Evolutionary conservation across 2,888 invertebrate genomes (phyloP).

Genomic region (Cryptocephalus primarius): DNA sequence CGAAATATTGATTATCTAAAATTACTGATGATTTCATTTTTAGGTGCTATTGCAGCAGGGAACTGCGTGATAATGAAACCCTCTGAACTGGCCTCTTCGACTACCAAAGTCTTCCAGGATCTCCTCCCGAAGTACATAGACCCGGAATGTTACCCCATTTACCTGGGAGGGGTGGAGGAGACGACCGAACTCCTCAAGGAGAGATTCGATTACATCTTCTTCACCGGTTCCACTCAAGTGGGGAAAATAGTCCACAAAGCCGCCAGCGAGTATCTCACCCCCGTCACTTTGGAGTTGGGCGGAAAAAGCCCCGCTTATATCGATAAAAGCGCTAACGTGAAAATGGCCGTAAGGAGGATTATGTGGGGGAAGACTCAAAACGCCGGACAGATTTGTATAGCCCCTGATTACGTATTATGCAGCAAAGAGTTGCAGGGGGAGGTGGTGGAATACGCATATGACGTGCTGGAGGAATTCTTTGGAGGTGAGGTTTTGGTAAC

Average conservation of each 20-base stretch:
- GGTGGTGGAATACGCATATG: constrained; percentile 37
- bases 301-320: constrained; percentile 82
- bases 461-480: constrained; percentile 70
- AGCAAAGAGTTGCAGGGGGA: constrained; percentile 63
- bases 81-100: constrained; percentile 72
- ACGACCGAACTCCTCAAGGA: constrained; percentile 78
- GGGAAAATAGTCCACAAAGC: constrained; percentile 83
- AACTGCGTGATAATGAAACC: constrained; percentile 91
- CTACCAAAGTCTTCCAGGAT: constrained; percentile 60
- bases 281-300: constrained; percentile 65
- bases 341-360: constrained; percentile 67
- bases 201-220: constrained; percentile 93
- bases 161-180: constrained; percentile 74
- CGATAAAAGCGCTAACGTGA: constrained; percentile 71
- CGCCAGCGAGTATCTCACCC: constrained; percentile 73
- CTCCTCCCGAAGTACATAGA: constrained; percentile 82
- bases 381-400: constrained; percentile 90
- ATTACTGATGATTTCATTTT: constrained; percentile 34
- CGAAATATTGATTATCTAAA: neutral
- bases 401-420: constrained; percentile 90
- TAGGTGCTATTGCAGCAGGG: constrained; percentile 80
- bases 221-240: constrained; percentile 79
- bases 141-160: constrained; percentile 73
- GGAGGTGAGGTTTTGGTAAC: constrained; percentile 46
- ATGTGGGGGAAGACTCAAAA: constrained; percentile 95